Evolutionary conservation across 2,113 vertebrate genomes (phyloP), one percentile per base, ranked within the genome.

Genomic region (Pterocles gutturalis): DNA sequence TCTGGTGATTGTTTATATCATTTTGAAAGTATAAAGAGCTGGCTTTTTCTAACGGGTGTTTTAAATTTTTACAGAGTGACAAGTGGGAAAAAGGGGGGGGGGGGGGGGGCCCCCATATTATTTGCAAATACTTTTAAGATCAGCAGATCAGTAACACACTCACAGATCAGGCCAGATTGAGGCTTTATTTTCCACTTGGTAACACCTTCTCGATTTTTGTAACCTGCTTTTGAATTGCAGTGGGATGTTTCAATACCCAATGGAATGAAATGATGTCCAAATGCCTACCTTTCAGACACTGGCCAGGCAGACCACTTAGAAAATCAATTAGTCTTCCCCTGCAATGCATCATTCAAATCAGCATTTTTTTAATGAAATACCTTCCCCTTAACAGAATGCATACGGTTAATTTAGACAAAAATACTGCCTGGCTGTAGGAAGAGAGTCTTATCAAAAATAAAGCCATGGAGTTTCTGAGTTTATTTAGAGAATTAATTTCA

Each of bases 121-220:
- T 11, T 48, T 78, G 21, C 43, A 25, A 46, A 17, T 45, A 38
- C 2, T 45, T 51, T 51, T 29, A 43, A 38, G 21, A 60, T 73
- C 8, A 48, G 41, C 12, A 16, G 28, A 34, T 53, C 36, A 21
- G 13, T 58, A 53, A 46, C 2, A 19, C 3, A 17, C 15, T 20
- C 3, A 4, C 3, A 11, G 36, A 62, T 10, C 11, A 22, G 36
- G 34, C 18, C 1, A 3, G 28, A 33, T 20, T 0, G 2, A 69
- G 48, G 48, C 16, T 55, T 1, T 73, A 11, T 82, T 57, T 69
- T 26, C 41, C 5, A 24, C 12, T 48, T 28, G 21, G 14, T 61
- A 67, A 17, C 15, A 36, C 5, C 11, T 26, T 53, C 22, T 48
- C n/a, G 5, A 3, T 33, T 53, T 66, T 48, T 22, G 17, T 70